Percentiles rank a stretch among this genome's conserved stretches.
Evolutionary conservation across 1,140 invertebrate genomes (phyloP).

Genomic region (Dendrolimus kikuchii): DNA sequence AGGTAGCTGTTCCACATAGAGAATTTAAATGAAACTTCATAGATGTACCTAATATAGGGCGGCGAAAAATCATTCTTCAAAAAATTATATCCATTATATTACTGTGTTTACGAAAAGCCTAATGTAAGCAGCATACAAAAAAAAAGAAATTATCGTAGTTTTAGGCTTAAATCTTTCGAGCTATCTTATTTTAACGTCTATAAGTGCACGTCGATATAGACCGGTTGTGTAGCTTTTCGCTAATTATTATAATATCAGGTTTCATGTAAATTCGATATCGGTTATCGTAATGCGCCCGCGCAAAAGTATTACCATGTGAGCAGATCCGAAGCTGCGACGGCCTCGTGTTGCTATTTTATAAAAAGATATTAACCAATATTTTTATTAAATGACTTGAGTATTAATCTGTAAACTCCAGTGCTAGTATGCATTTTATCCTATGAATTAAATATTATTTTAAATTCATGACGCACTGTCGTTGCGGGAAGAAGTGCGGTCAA

Average conservation of each 20-base stretch:
- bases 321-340: constrained; percentile 25
- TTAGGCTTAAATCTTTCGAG: constrained; percentile 65
- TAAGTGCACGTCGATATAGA: constrained; percentile 69
- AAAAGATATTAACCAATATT: constrained; percentile 45
- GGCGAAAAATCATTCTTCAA: constrained; percentile 57
- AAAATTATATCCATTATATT: constrained; percentile 61
- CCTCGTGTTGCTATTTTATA: constrained; percentile 41
- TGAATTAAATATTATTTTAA: constrained; percentile 10
- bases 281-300: constrained; percentile 32
- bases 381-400: constrained; percentile 68
- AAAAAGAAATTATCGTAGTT: constrained; percentile 59
- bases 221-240: constrained; percentile 52
- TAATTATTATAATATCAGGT: constrained; percentile 25
- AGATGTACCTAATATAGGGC: constrained; percentile 59
- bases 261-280: constrained; percentile 39
- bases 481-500: constrained; percentile 15
- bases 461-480: constrained; percentile 5
- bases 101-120: constrained; percentile 64
- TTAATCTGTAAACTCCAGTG: constrained; percentile 39
- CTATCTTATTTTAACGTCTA: constrained; percentile 62
- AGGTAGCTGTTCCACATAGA: constrained; percentile 53
- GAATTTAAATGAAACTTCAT: constrained; percentile 66
- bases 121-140: constrained; percentile 62
- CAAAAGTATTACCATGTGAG: constrained; percentile 39
- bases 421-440: constrained; percentile 29